phyloP scores from a whole-genome alignment of 2,113 vertebrate genomes.

The Hippoglossus stenolepis region DNA sequence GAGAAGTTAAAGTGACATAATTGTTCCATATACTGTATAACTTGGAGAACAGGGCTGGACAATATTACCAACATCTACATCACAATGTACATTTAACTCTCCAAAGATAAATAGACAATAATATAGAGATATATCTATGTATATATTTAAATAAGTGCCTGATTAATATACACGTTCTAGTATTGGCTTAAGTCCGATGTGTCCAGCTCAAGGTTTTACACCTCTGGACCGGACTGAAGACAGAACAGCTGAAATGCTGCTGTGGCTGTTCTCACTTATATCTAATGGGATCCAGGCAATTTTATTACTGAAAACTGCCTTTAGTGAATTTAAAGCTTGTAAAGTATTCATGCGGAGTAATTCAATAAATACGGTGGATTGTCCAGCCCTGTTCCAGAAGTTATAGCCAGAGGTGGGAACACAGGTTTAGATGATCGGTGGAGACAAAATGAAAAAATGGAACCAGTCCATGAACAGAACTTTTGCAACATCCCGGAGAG shows the following conservation, averaged over 20 bases:
- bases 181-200: neutral
- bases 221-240: neutral
- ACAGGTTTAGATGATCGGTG: slow-evolving; percentile 44
- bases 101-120: slow-evolving; percentile 36
- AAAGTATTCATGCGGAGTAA: slow-evolving; percentile 16
- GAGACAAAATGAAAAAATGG: slow-evolving; percentile 58
- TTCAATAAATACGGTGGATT: slow-evolving; percentile 28
- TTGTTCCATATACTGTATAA: slow-evolving; percentile 52
- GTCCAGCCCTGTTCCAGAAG: slow-evolving; percentile 52
- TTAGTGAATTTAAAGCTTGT: neutral
- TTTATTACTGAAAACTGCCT: neutral
- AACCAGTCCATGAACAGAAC: slow-evolving; percentile 62
- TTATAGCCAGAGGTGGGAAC: slow-evolving; percentile 48
- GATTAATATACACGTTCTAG: neutral
- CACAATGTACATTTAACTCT: slow-evolving; percentile 14
- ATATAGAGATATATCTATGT: neutral
- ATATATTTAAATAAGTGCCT: slow-evolving; percentile 3
- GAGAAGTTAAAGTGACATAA: slow-evolving; percentile 70
- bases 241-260: neutral
- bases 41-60: slow-evolving; percentile 60
- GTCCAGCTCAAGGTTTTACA: neutral
- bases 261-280: slow-evolving; percentile 22
- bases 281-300: slow-evolving; percentile 1
- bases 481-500: slow-evolving; percentile 41
- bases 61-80: slow-evolving; percentile 51